A percentile compares a stretch with the other conserved stretches of the same genome.
Evolutionary conservation across 2,888 invertebrate species (phyloP).

Genomic region (Stegophylla sp.): DNA sequence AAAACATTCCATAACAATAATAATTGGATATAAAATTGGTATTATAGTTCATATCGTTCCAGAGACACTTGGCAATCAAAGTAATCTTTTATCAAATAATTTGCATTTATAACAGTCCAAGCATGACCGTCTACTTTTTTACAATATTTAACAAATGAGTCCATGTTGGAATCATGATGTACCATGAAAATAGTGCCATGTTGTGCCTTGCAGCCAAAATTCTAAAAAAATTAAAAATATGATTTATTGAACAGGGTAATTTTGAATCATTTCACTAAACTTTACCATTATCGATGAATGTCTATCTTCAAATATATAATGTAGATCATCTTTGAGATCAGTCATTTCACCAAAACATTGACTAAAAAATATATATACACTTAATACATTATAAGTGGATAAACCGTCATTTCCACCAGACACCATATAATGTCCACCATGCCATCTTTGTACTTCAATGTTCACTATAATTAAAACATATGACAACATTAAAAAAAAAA

Average conservation of each 20-base stretch:
- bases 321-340: not conserved
- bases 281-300: not conserved
- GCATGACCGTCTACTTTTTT: conserved; percentile 51
- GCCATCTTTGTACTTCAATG: conserved; percentile 58
- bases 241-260: not conserved
- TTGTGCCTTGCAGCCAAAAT: conserved; percentile 41
- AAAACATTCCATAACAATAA: no score
- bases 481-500: not conserved
- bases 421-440: conserved; percentile 54
- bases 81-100: not conserved
- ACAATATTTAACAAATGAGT: conserved; percentile 35
- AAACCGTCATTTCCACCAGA: conserved; percentile 31
- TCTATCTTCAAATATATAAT: conserved; percentile 36
- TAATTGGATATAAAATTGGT: no score
- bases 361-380: conserved; percentile 43
- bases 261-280: not conserved
- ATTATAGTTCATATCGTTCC: no score
- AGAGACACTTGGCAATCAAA: not conserved
- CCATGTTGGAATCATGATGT: not conserved
- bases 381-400: conserved; percentile 1
- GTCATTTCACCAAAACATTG: conserved; percentile 30
- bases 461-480: conserved; percentile 4
- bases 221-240: conserved; percentile 21
- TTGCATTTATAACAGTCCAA: conserved; percentile 43
- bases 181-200: conserved; percentile 38